Evolutionary conservation across 1,140 invertebrate species (phyloP).

Genomic region (Pentalonia nigronervosa): DNA sequence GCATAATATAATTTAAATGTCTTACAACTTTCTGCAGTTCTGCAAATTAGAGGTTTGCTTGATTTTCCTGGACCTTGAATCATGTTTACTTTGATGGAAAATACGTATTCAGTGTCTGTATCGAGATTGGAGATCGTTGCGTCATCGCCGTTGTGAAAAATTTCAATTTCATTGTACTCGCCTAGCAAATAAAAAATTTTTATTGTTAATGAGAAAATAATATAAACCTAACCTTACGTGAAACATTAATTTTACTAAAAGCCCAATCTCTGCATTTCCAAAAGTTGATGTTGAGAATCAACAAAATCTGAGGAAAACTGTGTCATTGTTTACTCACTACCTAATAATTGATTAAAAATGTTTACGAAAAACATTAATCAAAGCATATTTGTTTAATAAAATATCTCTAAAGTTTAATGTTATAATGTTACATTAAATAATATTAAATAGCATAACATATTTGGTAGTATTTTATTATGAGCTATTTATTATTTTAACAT

Average conservation of each 20-base stretch:
- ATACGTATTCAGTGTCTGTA: slow-evolving; percentile 15
- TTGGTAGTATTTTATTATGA: not conserved
- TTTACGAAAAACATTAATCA: not conserved
- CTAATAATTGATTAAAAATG: not conserved
- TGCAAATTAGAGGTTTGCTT: slow-evolving; percentile 34
- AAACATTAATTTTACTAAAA: not conserved
- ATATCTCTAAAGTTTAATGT: not conserved
- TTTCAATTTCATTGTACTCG: slow-evolving; percentile 47
- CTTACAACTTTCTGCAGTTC: slow-evolving; percentile 36
- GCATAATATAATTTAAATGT: not conserved
- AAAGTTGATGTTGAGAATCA: not conserved
- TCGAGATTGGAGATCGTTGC: slow-evolving; percentile 22
- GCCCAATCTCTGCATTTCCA: not conserved
- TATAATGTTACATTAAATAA: not conserved
- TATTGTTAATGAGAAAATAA: not conserved
- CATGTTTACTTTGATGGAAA: slow-evolving; percentile 35
- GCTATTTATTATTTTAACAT: not conserved
- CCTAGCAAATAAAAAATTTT: not conserved
- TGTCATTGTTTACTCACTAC: not conserved
- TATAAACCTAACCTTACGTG: not conserved
- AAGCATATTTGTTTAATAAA: not conserved
- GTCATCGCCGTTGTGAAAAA: slow-evolving; percentile 49
- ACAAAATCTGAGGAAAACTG: not conserved
- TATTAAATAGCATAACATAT: not conserved
- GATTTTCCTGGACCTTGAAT: slow-evolving; percentile 42